These are phyloP conservation scores for Lottia gigantea DNA, from an alignment of 2,888 invertebrate species.

Conservation along the genomic window DNA sequence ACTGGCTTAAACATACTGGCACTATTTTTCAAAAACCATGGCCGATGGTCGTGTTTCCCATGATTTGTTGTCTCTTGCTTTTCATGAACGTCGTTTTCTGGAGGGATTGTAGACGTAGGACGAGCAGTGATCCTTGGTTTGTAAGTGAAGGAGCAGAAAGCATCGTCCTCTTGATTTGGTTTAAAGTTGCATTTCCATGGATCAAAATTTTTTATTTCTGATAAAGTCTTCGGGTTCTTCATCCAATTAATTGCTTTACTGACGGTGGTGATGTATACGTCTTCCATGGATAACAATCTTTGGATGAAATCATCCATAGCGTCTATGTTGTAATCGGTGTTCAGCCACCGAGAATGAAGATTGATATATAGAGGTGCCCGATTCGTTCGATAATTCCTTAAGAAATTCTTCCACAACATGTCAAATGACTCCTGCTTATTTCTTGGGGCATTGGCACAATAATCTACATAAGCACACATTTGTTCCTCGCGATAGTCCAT, in stretches of 20 bases:
- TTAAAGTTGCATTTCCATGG: slow-evolving; percentile 51
- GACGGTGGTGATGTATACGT: slow-evolving; percentile 58
- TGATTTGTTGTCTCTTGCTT: too few relatives aligned
- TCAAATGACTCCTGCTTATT: slow-evolving; percentile 52
- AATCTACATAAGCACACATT: slow-evolving; percentile 60
- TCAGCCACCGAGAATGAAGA: slow-evolving; percentile 78
- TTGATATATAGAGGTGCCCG: slow-evolving; percentile 85
- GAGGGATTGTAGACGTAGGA: too few relatives aligned
- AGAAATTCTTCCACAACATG: slow-evolving; percentile 82
- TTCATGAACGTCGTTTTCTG: too few relatives aligned
- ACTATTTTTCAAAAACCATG: too few relatives aligned
- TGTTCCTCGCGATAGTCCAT: slow-evolving; percentile 54
- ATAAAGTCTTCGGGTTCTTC: slow-evolving; percentile 47
- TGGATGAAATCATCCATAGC: slow-evolving; percentile 60
- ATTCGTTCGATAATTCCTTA: slow-evolving; percentile 75
- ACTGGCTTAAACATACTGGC: too few relatives aligned
- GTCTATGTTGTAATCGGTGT: slow-evolving; percentile 49
- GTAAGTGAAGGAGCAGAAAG: slow-evolving; percentile 8
- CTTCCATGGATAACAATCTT: slow-evolving; percentile 51
- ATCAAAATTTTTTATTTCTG: slow-evolving; percentile 43
- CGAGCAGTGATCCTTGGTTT: too few relatives aligned
- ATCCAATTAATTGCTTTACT: slow-evolving; percentile 56
- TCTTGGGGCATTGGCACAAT: slow-evolving; percentile 54
- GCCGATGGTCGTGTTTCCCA: too few relatives aligned
- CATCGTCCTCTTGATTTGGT: slow-evolving; percentile 28